phyloP scores from a whole-genome alignment of 2,888 invertebrate genomes.

The Tetheella fluctuosa region DNA sequence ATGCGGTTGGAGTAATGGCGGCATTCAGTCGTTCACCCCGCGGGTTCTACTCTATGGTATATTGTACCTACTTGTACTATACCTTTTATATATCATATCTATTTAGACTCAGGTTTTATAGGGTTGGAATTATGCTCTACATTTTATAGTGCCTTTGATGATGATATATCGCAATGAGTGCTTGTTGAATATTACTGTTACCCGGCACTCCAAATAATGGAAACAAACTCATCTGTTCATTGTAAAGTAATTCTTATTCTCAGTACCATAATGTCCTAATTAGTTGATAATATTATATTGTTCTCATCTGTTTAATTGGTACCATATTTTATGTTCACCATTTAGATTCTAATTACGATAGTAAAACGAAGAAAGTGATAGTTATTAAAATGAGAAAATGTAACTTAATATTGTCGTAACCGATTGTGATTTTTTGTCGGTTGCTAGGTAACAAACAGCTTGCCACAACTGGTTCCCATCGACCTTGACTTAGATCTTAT shows the following conservation, averaged over 20 bases:
- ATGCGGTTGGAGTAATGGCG: conserved; percentile 69
- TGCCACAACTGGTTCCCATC: conserved; percentile 9
- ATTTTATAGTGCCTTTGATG: too few species aligned
- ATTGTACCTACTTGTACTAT: background rate
- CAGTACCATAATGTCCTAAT: background rate
- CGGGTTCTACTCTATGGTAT: conserved; percentile 17
- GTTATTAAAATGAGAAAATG: background rate
- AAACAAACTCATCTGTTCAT: background rate
- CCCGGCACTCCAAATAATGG: background rate
- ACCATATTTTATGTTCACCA: background rate
- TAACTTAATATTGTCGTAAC: background rate
- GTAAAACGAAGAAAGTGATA: conserved; percentile 8
- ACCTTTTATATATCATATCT: background rate
- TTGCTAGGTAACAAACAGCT: conserved; percentile 9
- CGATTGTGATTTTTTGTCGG: conserved; percentile 3
- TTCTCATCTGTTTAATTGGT: background rate
- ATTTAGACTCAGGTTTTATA: too few species aligned
- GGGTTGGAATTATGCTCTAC: too few species aligned
- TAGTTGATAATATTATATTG: background rate
- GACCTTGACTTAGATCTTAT: conserved; percentile 15
- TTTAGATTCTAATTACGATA: conserved; percentile 4
- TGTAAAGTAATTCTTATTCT: too few species aligned
- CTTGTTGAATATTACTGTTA: background rate
- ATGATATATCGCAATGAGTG: too few species aligned
- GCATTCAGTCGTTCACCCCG: conserved; percentile 69